Evolutionary conservation across 2,888 invertebrate species (phyloP).

Genomic region (Junonia oenone): DNA sequence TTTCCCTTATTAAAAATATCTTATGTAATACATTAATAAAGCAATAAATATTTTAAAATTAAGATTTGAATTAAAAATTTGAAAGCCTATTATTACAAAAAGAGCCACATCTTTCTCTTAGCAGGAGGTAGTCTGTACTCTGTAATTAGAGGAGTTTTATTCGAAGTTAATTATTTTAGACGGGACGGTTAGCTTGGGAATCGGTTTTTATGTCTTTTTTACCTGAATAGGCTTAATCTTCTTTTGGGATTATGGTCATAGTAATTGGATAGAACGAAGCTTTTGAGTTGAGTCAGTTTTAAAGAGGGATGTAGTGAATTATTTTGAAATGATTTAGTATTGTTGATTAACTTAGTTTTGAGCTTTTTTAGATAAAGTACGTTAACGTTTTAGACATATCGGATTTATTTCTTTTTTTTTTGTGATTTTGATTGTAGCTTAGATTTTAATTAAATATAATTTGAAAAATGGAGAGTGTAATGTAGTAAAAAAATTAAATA

Average conservation of each 20-base stretch:
- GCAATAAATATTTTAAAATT: no score
- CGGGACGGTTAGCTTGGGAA: conserved; percentile 7
- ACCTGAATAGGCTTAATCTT: conserved; percentile 4
- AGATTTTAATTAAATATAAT: no score
- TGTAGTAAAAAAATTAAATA: no score
- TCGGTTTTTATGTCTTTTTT: conserved; percentile 5
- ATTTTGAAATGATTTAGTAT: neutral
- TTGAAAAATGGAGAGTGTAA: no score
- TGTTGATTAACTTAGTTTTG: neutral
- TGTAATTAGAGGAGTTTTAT: conserved; percentile 21
- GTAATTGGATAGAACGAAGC: conserved; percentile 3
- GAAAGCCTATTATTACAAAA: neutral
- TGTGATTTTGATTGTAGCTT: no score
- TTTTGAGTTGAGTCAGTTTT: no score
- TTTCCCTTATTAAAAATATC: no score
- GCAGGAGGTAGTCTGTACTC: conserved; percentile 2
- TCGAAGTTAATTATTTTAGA: conserved; percentile 19
- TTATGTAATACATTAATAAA: no score
- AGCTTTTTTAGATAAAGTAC: neutral
- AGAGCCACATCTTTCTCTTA: neutral
- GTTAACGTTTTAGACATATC: no score
- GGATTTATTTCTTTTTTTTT: no score
- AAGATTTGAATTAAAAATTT: no score
- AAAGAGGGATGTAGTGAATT: no score
- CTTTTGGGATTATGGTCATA: neutral